These are phyloP conservation scores for Halcyon leucocephala DNA, from an alignment of 2,797 vertebrate genomes.

Conservation along the genomic window DNA sequence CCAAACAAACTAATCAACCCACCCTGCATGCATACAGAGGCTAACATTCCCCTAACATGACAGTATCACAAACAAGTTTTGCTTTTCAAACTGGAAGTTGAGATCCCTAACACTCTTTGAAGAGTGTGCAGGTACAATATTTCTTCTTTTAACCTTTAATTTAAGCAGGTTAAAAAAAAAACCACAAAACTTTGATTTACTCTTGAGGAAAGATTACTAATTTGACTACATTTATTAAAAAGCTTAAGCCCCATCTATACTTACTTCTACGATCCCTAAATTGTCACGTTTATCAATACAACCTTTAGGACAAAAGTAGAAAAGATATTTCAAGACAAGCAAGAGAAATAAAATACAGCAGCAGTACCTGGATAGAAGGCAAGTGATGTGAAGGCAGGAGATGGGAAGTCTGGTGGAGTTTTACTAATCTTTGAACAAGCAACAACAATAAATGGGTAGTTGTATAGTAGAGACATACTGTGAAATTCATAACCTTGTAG, in stretches of 20 bases:
- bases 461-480: too few species aligned
- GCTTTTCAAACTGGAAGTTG: not conserved
- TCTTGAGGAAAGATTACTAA: not conserved
- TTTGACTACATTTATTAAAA: not conserved
- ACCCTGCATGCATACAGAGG: not conserved
- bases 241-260: not conserved
- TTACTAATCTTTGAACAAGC: too few species aligned
- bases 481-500: too few species aligned
- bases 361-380: not conserved
- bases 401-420: too few species aligned
- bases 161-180: not conserved
- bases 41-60: not conserved
- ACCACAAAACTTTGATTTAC: not conserved
- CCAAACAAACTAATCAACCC: not conserved
- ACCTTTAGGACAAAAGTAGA: not conserved
- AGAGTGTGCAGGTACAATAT: not conserved
- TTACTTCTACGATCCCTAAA: not conserved
- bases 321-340: not conserved
- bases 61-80: not conserved
- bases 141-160: not conserved
- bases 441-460: too few species aligned
- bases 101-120: not conserved
- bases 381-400: not conserved
- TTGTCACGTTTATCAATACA: not conserved
- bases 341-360: not conserved